phyloP scores from a whole-genome alignment of 2,113 vertebrate genomes.

The Uria lomvia region DNA sequence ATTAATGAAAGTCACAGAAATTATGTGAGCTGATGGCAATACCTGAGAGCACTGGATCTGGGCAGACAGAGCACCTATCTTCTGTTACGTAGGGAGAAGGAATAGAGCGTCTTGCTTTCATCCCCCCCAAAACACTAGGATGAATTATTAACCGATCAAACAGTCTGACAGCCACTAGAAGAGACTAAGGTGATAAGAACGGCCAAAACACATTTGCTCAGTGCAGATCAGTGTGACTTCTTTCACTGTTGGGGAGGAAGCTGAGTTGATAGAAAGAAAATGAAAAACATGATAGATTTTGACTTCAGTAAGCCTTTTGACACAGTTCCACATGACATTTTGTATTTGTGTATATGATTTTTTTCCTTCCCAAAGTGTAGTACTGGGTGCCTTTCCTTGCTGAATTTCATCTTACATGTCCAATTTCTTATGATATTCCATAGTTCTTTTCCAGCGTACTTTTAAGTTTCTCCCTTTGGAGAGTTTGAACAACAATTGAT shows the following conservation, averaged over 20 bases:
- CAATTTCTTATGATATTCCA: background rate
- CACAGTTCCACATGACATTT: background rate
- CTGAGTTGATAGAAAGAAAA: background rate
- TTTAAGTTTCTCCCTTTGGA: background rate
- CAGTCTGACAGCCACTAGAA: background rate
- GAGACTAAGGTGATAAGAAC: background rate
- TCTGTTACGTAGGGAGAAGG: background rate
- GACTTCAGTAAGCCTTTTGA: background rate
- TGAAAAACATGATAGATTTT: background rate
- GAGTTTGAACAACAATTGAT: background rate
- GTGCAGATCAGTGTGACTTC: background rate
- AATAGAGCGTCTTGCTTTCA: background rate
- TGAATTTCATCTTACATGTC: background rate
- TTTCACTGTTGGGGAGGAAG: background rate
- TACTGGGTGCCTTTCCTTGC: background rate
- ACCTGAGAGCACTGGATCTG: background rate
- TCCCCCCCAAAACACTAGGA: background rate
- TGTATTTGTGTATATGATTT: background rate
- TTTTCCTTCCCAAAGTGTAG: background rate
- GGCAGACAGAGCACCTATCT: background rate
- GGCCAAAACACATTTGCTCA: background rate
- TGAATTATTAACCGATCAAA: background rate
- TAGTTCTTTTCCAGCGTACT: background rate
- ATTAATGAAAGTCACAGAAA: background rate
- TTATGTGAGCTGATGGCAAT: background rate